A percentile compares a stretch with the other conserved stretches of the same genome.
These are phyloP conservation scores for Lycophotia porphyrea DNA, from an alignment of 2,888 invertebrate genomes.

Conservation along the genomic window DNA sequence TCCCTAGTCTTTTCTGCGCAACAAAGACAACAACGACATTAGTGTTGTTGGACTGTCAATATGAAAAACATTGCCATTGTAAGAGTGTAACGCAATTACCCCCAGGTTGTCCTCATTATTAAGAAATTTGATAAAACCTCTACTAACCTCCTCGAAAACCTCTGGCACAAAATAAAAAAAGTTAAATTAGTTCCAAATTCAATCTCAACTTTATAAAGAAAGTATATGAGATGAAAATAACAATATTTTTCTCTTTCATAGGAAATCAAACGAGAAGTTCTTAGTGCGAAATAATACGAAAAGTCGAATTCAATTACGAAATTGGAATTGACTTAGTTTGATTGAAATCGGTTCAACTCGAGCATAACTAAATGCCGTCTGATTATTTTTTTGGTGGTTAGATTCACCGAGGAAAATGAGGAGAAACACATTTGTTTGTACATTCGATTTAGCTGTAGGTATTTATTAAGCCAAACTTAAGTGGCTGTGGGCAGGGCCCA, in stretches of 20 bases:
- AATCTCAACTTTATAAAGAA: conserved; percentile 49
- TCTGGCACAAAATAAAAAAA: conserved; percentile 25
- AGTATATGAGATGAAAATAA: conserved; percentile 18
- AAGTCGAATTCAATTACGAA: conserved; percentile 34
- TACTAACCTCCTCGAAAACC: neutral
- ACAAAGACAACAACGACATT: neutral
- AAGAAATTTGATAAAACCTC: conserved; percentile 12
- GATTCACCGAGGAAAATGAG: neutral
- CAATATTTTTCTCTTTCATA: conserved; percentile 18
- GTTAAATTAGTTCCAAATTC: conserved; percentile 54
- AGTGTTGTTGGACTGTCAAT: neutral
- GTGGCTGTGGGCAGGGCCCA: no score
- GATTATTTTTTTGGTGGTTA: neutral
- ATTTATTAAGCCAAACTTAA: no score
- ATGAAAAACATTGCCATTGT: neutral
- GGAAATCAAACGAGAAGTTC: conserved; percentile 35
- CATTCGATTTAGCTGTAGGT: neutral
- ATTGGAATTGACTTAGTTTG: conserved; percentile 39
- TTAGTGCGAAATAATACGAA: conserved; percentile 6
- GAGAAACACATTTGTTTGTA: neutral
- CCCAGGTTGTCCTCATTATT: neutral
- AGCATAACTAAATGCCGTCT: neutral
- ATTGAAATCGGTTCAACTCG: conserved; percentile 6
- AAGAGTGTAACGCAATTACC: neutral
- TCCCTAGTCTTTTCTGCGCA: no score